Base-by-base conservation (phyloP, 2,113 vertebrate species). In the Pholis gunnellus region DNA sequence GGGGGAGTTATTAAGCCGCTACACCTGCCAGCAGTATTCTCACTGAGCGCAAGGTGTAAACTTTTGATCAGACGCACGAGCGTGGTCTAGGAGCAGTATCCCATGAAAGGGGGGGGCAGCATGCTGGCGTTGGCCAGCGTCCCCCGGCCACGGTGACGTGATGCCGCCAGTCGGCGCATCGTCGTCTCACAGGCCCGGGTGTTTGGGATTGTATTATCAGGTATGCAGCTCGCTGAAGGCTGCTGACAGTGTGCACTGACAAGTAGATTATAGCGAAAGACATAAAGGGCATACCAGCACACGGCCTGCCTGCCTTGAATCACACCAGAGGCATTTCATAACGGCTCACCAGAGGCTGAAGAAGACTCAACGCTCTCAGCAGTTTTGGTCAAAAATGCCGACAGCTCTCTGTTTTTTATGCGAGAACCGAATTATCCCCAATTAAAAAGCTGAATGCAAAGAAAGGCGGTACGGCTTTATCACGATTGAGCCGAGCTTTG, bases 211-310 rank as follows among this genome's bases (percentile, higher is more conserved):
- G 81, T 79, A 87, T 93, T 87, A 87, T 72, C 88, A 92, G 91
- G 91, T 90, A 91, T 87, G 81, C 78, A 72, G 83, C 74, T 69
- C 22, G 46, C 86, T 83, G 80, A 81, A 61, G 82, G 84, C 77
- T 79, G 86, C 81, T 90, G 81, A 89, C 86, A 71, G 78, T 76
- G 82, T 80, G 76, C 61, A 66, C 64, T 90, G 88, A 91, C 88
- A 85, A 90, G 90, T 87, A 83, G 84, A 92, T 94, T 87, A 88
- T 59, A 86, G 84, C 87, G 83, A 59, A 77, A 82, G 89, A 89
- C 84, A 88, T 75, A 88, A 80, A 82, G 31, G 71, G 50, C 88
- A 82, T 87, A 82, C 79, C 61, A 76, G 78, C 54, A 70, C 74
- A 27, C 75, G 59, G 78, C 75, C 27, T 75, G 81, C 76, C n/a